Percentiles rank a stretch among this genome's conserved stretches.
Evolutionary conservation across 2,113 vertebrate genomes (phyloP).

Genomic region (Platysteira castanea): DNA sequence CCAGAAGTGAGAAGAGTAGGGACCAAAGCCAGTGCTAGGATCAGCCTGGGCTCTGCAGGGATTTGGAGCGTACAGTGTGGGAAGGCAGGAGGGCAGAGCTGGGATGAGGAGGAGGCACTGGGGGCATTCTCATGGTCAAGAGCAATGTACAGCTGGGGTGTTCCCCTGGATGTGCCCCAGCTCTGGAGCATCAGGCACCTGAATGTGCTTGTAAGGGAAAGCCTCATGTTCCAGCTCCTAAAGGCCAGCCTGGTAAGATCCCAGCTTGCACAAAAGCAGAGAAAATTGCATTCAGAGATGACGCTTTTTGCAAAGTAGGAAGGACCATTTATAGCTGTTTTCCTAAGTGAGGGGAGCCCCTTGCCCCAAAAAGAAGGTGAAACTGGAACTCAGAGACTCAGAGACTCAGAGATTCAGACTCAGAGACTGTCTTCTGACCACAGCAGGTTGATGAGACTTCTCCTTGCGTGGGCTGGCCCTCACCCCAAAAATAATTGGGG

Average conservation of each 20-base stretch:
- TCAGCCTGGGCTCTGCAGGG: background rate
- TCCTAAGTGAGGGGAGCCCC: background rate
- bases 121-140: background rate
- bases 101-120: background rate
- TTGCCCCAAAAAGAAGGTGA: background rate
- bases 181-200: background rate
- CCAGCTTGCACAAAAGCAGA: background rate
- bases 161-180: background rate
- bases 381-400: background rate
- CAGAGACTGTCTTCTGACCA: background rate
- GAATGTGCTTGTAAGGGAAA: background rate
- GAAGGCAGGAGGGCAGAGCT: background rate
- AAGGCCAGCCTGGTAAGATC: background rate
- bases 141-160: background rate
- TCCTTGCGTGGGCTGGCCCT: background rate
- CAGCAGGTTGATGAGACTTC: background rate
- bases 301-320: background rate
- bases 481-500: background rate
- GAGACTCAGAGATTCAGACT: background rate
- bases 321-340: background rate
- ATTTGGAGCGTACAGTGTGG: background rate
- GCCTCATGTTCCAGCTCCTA: background rate
- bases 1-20: background rate
- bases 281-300: background rate
- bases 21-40: background rate